These are phyloP conservation scores for Perithous albicinctus DNA, from an alignment of 2,888 invertebrate species.

Conservation along the genomic window DNA sequence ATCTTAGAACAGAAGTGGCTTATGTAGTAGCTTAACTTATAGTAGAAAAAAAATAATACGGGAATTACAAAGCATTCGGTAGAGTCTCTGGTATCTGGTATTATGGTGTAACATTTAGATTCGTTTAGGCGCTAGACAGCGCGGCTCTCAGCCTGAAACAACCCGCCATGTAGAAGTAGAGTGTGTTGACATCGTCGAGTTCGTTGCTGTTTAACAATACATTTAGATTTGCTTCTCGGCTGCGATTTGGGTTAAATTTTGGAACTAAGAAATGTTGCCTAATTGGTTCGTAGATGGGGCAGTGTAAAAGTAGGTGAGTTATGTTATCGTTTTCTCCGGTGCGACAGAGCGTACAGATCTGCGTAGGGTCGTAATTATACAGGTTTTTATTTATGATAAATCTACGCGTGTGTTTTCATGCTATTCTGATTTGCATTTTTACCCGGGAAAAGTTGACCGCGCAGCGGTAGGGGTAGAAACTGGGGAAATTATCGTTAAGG, in stretches of 20 bases:
- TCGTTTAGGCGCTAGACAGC: conserved; percentile 4
- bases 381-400: conserved; percentile 10
- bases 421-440: conserved; percentile 37
- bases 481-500: not conserved
- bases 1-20: no score
- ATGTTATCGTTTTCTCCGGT: not conserved
- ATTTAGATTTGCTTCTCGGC: not conserved
- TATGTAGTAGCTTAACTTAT: no score
- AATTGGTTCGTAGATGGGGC: not conserved
- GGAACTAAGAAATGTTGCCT: conserved; percentile 1
- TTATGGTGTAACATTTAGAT: no score
- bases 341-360: conserved; percentile 4
- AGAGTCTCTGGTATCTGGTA: no score
- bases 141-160: conserved; percentile 16
- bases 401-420: conserved; percentile 5
- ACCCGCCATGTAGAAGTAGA: conserved; percentile 1
- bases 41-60: no score
- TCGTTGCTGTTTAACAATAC: conserved; percentile 2
- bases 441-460: conserved; percentile 5
- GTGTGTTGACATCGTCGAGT: not conserved
- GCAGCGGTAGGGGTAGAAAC: conserved; percentile 21
- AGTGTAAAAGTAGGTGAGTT: not conserved
- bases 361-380: conserved; percentile 17
- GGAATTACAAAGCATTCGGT: no score
- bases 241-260: not conserved